Evolutionary conservation across 2,888 invertebrate species (phyloP), one percentile per base, ranked within the genome.

Genomic region (Acleris holmiana): DNA sequence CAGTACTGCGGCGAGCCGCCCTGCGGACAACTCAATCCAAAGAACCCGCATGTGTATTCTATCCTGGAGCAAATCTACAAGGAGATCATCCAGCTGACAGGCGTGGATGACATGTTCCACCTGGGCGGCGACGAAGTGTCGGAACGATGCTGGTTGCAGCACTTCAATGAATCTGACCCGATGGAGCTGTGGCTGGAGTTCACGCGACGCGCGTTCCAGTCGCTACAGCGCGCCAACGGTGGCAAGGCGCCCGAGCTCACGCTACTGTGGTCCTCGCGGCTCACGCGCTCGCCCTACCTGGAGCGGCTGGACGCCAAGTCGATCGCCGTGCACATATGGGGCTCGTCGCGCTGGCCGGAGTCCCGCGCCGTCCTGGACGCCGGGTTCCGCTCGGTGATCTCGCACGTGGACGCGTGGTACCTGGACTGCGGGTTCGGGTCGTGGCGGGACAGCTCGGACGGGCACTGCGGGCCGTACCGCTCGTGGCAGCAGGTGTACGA

Each of bases 321-420:
- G 67, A 86, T 95, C 75, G 95, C 95, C 29, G 94, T 97, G 19
- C 97, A 97, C 79, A 94, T 95, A 55, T 97, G 97, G 97, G 97
- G 97, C 46, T 95, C 95, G 0, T 96, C 96, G 72, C 94, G 95
- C 50, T 97, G 97, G 96, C 94, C 95, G 2, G 96, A 96, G 79
- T 96, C 97, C 17, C 94, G 95, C 6, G 96, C 96, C 67, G 93
- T 97, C 4, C 86, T 97, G 23, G 94, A 96, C 71, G 95, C 95
- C 62, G 97, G 97, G 2, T 97, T 95, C 85, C 94, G 95, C 63
- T 93, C 97, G 57, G 95, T 98, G 62, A 86, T 97, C 64, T 97
- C 97, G 17, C 97, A 97, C 85, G 97, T 97, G 61, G 97, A 97
- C 82, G 96, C 97, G 4, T 97, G 97, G 96, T 97, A 97, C 86